Conservation (phyloP, 2,113 vertebrate genomes). For the Cinclus mexicanus region DNA sequence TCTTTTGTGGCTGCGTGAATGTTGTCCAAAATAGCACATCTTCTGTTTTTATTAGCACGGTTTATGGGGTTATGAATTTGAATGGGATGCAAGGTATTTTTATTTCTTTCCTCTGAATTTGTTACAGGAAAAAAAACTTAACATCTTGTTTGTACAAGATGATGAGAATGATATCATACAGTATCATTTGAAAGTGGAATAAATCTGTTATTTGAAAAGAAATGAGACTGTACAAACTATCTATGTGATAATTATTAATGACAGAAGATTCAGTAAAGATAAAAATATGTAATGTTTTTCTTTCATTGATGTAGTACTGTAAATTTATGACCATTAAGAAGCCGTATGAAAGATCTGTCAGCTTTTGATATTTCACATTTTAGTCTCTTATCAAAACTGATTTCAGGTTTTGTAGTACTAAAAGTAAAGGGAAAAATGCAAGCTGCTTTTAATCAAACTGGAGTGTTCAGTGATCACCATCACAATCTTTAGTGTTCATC, state of each 20-base stretch:
- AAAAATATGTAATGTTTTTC: constrained; percentile 70
- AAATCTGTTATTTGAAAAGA: constrained; percentile 25
- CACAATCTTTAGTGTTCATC: constrained; percentile 31
- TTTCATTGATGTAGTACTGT: constrained; percentile 72
- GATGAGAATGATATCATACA: neutral
- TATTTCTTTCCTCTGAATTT: constrained; percentile 29
- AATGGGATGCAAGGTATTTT: neutral
- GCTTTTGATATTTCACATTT: constrained; percentile 60
- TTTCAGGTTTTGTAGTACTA: constrained; percentile 48
- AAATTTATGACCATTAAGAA: constrained; percentile 74
- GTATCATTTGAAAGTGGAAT: constrained; percentile 23
- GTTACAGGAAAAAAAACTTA: neutral
- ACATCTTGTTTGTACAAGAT: neutral
- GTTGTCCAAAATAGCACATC: neutral
- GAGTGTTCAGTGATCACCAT: constrained; percentile 48
- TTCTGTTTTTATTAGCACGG: neutral
- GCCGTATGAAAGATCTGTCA: constrained; percentile 61
- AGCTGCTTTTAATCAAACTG: constrained; percentile 69
- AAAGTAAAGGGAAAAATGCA: constrained; percentile 44
- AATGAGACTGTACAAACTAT: neutral
- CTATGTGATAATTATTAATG: constrained; percentile 65
- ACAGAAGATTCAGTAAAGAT: constrained; percentile 55
- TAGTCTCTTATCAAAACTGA: constrained; percentile 58
- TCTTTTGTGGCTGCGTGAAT: neutral
- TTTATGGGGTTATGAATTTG: neutral